phyloP scores from a whole-genome alignment of 1,140 invertebrate species.

The Procambarus clarkii region DNA sequence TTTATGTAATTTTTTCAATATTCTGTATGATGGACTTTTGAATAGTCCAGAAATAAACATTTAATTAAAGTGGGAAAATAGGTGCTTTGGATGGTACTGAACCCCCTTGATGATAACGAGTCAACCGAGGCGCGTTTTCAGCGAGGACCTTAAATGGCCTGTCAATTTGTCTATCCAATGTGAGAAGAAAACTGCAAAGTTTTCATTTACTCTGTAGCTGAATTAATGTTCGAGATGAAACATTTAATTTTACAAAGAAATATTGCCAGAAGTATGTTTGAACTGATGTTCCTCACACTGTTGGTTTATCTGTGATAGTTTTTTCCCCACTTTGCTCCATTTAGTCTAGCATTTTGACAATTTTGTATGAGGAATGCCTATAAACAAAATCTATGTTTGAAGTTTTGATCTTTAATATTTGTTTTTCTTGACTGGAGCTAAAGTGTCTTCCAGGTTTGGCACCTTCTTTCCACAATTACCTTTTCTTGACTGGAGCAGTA shows the following conservation, averaged over 20 bases:
- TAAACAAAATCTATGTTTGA: neutral
- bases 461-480: no score
- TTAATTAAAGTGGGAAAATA: neutral
- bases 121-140: neutral
- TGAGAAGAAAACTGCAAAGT: neutral
- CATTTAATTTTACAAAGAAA: neutral
- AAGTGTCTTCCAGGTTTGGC: no score
- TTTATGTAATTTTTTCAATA: neutral
- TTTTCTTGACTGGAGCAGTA: constrained; percentile 7
- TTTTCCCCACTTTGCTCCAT: neutral
- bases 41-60: neutral
- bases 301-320: constrained; percentile 37
- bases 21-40: neutral
- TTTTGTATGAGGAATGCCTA: constrained; percentile 22
- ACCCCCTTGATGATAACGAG: neutral
- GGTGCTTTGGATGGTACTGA: neutral
- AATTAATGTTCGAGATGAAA: neutral
- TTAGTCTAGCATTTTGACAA: constrained; percentile 33
- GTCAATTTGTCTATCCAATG: neutral
- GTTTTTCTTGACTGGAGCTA: neutral
- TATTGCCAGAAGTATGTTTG: neutral
- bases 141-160: neutral
- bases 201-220: neutral
- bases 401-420: neutral
- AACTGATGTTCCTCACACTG: constrained; percentile 30